Evolutionary conservation across 1,140 invertebrate genomes (phyloP).

Genomic region (Drosophila funebris): DNA sequence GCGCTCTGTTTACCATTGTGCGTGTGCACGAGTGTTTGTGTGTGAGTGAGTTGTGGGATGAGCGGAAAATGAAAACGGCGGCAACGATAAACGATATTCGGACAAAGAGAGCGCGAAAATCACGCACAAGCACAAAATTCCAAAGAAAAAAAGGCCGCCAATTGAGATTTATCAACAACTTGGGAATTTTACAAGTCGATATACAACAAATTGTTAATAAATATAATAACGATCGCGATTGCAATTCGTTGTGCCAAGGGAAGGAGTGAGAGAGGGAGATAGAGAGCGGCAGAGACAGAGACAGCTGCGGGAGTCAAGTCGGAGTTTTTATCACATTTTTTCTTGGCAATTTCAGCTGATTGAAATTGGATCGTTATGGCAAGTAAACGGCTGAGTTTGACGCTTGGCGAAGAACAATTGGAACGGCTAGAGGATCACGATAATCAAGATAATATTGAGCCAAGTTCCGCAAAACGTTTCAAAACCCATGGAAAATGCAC

Average conservation of each 20-base stretch:
- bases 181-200: background rate
- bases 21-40: background rate
- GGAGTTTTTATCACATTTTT: background rate
- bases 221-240: background rate
- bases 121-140: background rate
- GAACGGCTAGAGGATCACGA: background rate
- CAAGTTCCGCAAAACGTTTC: slow-evolving; percentile 34
- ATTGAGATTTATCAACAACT: background rate
- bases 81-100: slow-evolving; percentile 23
- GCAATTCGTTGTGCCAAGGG: too few species aligned
- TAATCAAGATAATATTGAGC: slow-evolving; percentile 5
- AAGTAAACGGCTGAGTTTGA: slow-evolving; percentile 15
- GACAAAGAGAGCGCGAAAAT: slow-evolving; percentile 31
- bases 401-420: background rate
- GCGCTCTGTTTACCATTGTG: slow-evolving; percentile 35
- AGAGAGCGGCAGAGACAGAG: background rate
- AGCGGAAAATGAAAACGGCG: slow-evolving; percentile 35
- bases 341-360: background rate
- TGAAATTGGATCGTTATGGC: slow-evolving; percentile 16
- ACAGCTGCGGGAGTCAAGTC: background rate
- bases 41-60: slow-evolving; percentile 6
- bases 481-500: background rate
- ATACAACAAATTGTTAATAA: background rate
- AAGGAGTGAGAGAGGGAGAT: background rate
- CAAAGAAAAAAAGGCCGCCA: background rate